Evolutionary conservation across 2,113 vertebrate genomes (phyloP).

Genomic region (Serinus canaria): DNA sequence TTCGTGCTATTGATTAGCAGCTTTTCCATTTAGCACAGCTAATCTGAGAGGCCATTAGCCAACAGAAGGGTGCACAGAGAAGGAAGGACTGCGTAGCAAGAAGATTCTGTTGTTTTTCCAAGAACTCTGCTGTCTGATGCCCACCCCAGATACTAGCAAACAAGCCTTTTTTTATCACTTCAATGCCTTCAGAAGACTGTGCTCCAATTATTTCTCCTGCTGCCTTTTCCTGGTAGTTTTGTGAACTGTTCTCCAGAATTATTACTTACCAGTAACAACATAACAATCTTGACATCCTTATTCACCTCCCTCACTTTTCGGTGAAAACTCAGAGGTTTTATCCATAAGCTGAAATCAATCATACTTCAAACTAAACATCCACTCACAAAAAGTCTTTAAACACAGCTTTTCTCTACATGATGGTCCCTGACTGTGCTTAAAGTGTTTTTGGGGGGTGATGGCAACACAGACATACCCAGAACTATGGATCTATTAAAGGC

Average conservation of each 20-base stretch:
- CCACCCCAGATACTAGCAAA: neutral
- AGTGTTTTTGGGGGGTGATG: neutral
- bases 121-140: neutral
- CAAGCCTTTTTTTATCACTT: neutral
- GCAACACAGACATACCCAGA: neutral
- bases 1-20: neutral
- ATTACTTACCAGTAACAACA: neutral
- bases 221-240: neutral
- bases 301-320: neutral
- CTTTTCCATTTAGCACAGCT: slow-evolving; percentile 2
- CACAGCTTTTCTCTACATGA: neutral
- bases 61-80: neutral
- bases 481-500: neutral
- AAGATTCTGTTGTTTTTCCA: neutral
- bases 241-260: neutral
- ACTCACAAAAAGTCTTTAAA: neutral
- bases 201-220: neutral
- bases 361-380: neutral
- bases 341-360: neutral
- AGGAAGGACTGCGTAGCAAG: neutral
- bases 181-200: neutral
- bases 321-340: neutral
- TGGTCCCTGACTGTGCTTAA: neutral
- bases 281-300: neutral
- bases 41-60: neutral